These are phyloP conservation scores for Phyllotreta striolata DNA, from an alignment of 2,888 invertebrate species.

Conservation along the genomic window DNA sequence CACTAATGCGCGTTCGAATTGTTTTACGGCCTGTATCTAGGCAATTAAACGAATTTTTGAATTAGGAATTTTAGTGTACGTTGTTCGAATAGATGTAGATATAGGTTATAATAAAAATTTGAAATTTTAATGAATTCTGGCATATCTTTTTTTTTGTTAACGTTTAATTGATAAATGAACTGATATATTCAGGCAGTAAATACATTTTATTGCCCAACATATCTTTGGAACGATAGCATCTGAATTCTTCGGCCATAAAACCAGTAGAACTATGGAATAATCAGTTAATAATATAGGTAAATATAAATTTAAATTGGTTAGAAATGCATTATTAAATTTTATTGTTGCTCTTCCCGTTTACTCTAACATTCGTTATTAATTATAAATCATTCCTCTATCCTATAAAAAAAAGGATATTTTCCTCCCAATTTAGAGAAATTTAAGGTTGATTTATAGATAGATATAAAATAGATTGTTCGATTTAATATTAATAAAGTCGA, in stretches of 20 bases:
- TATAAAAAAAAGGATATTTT: too few relatives aligned
- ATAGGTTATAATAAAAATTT: conserved; percentile 7
- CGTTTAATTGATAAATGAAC: conserved; percentile 24
- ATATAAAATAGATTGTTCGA: conserved; percentile 19
- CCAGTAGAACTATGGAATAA: conserved; percentile 6
- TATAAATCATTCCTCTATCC: too few relatives aligned
- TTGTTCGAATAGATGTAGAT: not conserved
- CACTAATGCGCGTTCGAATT: too few relatives aligned
- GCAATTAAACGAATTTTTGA: too few relatives aligned
- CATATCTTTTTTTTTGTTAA: conserved; percentile 12
- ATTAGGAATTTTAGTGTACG: too few relatives aligned
- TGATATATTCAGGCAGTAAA: conserved; percentile 26
- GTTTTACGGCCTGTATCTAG: too few relatives aligned
- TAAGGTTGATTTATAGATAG: not conserved
- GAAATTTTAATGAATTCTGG: conserved; percentile 22
- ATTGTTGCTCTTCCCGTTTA: too few relatives aligned
- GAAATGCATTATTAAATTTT: not conserved
- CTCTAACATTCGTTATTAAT: too few relatives aligned
- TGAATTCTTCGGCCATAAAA: conserved; percentile 22
- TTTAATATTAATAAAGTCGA: conserved; percentile 30
- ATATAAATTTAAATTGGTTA: conserved; percentile 4
- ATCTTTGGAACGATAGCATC: conserved; percentile 25
- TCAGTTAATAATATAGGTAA: not conserved
- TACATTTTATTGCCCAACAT: conserved; percentile 27
- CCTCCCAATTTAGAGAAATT: not conserved